phyloP scores from a whole-genome alignment of 2,888 invertebrate species.

The Encarsia formosa region DNA sequence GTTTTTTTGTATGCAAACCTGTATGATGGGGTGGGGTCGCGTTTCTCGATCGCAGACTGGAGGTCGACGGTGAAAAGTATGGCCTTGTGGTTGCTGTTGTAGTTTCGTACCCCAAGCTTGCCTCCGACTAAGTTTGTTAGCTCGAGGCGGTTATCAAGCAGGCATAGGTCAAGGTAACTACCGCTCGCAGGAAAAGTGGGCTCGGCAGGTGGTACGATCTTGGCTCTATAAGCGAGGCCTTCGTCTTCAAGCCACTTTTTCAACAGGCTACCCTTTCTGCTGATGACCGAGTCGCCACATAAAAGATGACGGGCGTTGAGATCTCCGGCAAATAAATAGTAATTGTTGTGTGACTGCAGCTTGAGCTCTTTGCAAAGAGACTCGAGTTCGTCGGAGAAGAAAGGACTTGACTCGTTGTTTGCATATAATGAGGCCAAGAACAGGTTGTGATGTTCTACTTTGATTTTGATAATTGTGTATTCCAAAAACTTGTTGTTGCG shows the following conservation, averaged over 20 bases:
- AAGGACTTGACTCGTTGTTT: conserved; percentile 6
- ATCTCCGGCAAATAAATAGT: conserved; percentile 27
- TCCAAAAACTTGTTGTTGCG: conserved; percentile 7
- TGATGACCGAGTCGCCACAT: conserved; percentile 8
- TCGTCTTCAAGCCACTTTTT: conserved; percentile 10
- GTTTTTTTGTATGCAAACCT: no score
- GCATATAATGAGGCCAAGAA: no score
- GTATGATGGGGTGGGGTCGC: not conserved
- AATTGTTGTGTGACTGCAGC: conserved; percentile 3
- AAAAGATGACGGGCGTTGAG: no score
- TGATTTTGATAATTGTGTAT: conserved; percentile 15
- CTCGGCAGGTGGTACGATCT: not conserved
- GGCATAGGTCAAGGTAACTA: conserved; percentile 21
- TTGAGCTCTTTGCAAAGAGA: conserved; percentile 6
- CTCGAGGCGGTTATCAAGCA: conserved; percentile 10
- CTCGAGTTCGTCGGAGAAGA: conserved; percentile 25
- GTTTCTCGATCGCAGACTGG: not conserved
- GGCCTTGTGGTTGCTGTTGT: conserved; percentile 24
- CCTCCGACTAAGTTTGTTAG: no score
- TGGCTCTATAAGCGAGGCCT: not conserved
- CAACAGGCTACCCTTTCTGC: conserved; percentile 12
- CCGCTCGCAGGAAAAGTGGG: conserved; percentile 13
- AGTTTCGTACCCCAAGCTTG: conserved; percentile 2
- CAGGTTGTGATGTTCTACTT: not conserved
- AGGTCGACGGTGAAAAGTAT: conserved; percentile 1